phyloP scores from a whole-genome alignment of 2,113 vertebrate genomes.

The Hippocampus zosterae region DNA sequence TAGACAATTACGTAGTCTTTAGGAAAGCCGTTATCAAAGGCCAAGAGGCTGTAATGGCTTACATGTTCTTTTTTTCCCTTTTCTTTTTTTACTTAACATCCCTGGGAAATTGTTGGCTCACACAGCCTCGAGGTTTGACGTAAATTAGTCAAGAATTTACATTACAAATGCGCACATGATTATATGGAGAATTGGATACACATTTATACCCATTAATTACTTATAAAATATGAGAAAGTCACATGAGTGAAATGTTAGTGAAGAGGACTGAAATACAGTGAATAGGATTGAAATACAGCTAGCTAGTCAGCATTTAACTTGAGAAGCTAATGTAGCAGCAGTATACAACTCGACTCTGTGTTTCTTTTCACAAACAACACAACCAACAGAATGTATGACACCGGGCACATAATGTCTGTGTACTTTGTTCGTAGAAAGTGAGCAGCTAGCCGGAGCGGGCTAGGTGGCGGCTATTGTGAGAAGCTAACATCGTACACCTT shows the following conservation, averaged over 20 bases:
- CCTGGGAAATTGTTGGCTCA: conserved; percentile 59
- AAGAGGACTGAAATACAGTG: neutral
- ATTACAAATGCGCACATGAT: conserved; percentile 44
- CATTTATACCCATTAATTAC: conserved; percentile 42
- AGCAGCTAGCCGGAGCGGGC: too few species aligned
- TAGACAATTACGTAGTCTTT: conserved; percentile 61
- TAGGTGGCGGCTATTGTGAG: too few species aligned
- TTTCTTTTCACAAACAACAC: neutral
- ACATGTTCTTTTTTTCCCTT: conserved; percentile 65
- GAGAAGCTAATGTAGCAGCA: neutral
- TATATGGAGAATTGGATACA: conserved; percentile 8
- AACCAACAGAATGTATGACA: neutral
- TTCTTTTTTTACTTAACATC: conserved; percentile 22
- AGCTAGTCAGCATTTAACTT: too few species aligned
- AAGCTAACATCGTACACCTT: too few species aligned
- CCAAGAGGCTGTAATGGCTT: conserved; percentile 68
- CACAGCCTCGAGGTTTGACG: conserved; percentile 59
- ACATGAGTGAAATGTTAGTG: conserved; percentile 15
- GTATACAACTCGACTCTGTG: neutral
- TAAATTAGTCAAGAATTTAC: conserved; percentile 57
- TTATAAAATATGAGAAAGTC: neutral
- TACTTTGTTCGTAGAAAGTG: too few species aligned
- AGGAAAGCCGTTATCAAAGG: conserved; percentile 69
- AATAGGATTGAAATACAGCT: neutral
- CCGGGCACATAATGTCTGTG: neutral